Conservation (phyloP, 2,888 invertebrate genomes). For the Metellina segmentata region DNA sequence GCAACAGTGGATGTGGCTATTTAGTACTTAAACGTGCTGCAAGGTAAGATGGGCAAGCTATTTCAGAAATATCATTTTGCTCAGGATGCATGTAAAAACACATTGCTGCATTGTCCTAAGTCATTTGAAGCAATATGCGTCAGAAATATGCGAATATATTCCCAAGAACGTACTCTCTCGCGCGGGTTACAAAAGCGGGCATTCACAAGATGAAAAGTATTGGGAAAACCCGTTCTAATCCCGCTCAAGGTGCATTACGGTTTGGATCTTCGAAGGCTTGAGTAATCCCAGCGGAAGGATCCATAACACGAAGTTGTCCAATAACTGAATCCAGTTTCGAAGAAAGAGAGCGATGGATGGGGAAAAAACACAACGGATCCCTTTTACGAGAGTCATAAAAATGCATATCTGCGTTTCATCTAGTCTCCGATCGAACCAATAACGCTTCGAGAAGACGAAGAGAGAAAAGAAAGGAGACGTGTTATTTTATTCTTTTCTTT, state of each 20-base stretch:
- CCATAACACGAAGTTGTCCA: neutral
- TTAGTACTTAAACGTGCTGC: too few relatives aligned
- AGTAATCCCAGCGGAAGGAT: neutral
- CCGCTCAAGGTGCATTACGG: neutral
- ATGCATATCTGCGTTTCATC: constrained; percentile 19
- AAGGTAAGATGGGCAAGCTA: too few relatives aligned
- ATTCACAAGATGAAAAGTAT: neutral
- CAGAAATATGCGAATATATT: neutral
- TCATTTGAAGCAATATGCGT: neutral
- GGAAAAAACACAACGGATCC: neutral
- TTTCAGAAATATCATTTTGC: too few relatives aligned
- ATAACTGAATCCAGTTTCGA: neutral
- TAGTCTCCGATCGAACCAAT: neutral
- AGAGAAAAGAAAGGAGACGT: neutral
- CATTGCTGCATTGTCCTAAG: too few relatives aligned
- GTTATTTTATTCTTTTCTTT: neutral
- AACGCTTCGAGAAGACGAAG: neutral
- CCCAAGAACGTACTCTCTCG: neutral
- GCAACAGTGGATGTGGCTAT: too few relatives aligned
- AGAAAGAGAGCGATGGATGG: neutral
- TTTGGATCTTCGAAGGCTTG: neutral
- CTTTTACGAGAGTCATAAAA: neutral
- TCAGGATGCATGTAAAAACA: too few relatives aligned
- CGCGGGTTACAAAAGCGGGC: neutral
- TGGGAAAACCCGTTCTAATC: neutral